Evolutionary conservation across 2,797 vertebrate genomes (phyloP).

Genomic region (Myotis pilosus): DNA sequence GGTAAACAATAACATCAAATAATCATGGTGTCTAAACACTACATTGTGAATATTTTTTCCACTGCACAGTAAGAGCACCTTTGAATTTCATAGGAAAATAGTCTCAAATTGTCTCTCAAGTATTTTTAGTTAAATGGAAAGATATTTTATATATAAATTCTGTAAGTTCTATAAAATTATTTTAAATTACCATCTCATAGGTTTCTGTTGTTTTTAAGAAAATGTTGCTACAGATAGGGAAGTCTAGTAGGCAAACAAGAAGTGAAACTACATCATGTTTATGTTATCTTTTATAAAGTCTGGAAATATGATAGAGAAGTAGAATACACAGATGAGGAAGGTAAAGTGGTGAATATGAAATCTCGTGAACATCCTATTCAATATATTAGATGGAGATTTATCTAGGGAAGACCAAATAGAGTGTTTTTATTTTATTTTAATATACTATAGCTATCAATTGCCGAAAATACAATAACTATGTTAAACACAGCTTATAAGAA

Average conservation of each 20-base stretch:
- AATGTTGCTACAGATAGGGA: background rate
- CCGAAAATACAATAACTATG: background rate
- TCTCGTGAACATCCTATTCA: background rate
- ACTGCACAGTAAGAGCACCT: background rate
- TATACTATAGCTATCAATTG: background rate
- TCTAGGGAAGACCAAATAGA: background rate
- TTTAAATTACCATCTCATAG: background rate
- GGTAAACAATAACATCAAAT: background rate
- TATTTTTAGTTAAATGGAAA: conserved; percentile 7
- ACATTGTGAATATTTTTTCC: background rate
- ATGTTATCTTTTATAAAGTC: background rate
- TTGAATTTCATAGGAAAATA: background rate
- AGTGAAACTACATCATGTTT: background rate
- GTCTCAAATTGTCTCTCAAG: background rate
- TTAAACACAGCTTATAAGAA: background rate
- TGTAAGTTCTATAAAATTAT: background rate
- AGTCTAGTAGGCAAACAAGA: background rate
- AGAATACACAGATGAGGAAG: background rate
- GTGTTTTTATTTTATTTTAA: background rate
- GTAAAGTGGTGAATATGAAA: background rate
- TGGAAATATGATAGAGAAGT: background rate
- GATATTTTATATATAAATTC: background rate
- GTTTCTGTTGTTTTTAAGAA: conserved; percentile 14
- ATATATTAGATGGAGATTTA: background rate
- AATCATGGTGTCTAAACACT: background rate